Evolutionary conservation across 2,113 vertebrate species (phyloP).

Genomic region (Cyanocitta stelleri): DNA sequence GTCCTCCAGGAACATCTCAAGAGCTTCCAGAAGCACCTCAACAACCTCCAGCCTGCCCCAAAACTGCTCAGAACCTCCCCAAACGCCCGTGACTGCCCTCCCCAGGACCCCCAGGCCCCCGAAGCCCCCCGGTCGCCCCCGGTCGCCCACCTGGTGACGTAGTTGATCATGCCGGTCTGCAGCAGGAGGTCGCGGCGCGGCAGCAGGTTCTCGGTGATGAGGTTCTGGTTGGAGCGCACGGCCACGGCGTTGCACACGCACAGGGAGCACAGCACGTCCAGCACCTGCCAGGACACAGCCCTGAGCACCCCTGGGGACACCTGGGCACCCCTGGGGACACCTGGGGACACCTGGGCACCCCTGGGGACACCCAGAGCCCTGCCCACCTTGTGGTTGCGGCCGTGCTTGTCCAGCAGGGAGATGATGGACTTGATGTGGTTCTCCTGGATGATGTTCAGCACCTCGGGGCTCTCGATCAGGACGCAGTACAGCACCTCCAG

Average conservation of each 20-base stretch:
- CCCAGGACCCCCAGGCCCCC: background rate
- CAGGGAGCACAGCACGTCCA: background rate
- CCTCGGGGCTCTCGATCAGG: background rate
- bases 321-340: too few species aligned
- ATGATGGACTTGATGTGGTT: background rate
- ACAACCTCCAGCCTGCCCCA: too few species aligned
- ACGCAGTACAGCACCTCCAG: background rate
- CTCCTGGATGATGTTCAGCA: background rate
- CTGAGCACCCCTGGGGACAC: background rate
- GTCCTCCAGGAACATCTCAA: too few species aligned
- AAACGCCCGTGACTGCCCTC: background rate
- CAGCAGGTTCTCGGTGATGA: background rate
- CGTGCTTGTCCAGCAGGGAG: background rate
- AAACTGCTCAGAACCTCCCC: too few species aligned
- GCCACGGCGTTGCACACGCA: background rate
- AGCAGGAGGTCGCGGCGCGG: background rate
- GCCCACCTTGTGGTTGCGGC: background rate
- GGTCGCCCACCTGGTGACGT: background rate
- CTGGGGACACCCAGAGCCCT: too few species aligned
- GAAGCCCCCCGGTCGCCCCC: background rate
- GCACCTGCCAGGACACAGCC: background rate
- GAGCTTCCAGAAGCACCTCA: too few species aligned
- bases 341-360: too few species aligned
- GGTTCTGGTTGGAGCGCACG: background rate
- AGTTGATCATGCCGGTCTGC: background rate